phyloP scores from a whole-genome alignment of 2,888 invertebrate species.

The Drosophila leonis region DNA sequence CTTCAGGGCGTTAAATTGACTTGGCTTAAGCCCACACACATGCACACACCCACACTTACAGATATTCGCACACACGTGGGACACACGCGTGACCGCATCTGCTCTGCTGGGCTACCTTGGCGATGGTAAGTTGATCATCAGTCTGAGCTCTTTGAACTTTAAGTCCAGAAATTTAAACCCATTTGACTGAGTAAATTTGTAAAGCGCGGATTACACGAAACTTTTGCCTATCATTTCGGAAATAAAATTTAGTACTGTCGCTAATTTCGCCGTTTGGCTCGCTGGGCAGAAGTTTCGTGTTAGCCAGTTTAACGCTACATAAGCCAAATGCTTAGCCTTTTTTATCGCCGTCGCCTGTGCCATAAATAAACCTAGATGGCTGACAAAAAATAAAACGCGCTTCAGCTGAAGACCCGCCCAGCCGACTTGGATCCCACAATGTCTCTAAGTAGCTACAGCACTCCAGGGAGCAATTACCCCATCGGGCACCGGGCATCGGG shows the following conservation, averaged over 20 bases:
- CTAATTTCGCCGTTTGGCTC: constrained; percentile 54
- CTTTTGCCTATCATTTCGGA: constrained; percentile 45
- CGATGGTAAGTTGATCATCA: constrained; percentile 44
- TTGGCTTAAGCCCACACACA: constrained; percentile 54
- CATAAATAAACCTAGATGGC: constrained; percentile 72
- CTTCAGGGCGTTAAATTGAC: constrained; percentile 78
- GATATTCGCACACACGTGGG: constrained; percentile 36
- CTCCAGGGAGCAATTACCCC: constrained; percentile 76
- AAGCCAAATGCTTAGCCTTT: constrained; percentile 68
- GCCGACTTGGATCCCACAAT: constrained; percentile 56
- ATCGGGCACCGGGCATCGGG: constrained; percentile 26
- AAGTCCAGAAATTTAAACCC: constrained; percentile 60
- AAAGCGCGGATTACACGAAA: constrained; percentile 40
- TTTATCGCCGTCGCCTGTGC: constrained; percentile 65
- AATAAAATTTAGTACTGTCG: constrained; percentile 61
- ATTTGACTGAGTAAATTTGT: constrained; percentile 54
- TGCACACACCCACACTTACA: constrained; percentile 10
- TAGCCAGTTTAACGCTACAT: constrained; percentile 51
- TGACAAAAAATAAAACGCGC: constrained; percentile 37
- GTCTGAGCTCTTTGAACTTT: constrained; percentile 61
- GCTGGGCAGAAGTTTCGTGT: constrained; percentile 42
- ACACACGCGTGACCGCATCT: constrained; percentile 54
- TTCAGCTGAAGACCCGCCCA: constrained; percentile 5
- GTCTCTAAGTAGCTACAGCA: constrained; percentile 77
- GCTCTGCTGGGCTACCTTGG: constrained; percentile 24